Conservation (phyloP, 1,140 invertebrate genomes). For the Drosophila ambigua region DNA sequence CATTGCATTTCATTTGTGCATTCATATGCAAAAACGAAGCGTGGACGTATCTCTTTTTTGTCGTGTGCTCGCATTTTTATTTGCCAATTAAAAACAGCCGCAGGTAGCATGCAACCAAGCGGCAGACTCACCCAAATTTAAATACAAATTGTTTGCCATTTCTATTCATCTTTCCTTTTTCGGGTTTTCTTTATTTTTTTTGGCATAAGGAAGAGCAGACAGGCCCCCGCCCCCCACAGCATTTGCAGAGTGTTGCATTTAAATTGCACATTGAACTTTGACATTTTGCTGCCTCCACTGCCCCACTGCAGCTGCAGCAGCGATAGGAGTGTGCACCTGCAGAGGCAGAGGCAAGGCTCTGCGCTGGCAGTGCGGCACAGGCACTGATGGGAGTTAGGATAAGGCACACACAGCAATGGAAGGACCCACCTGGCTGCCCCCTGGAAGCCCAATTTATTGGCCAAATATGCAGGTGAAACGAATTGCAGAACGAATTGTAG, state of each 20-base stretch:
- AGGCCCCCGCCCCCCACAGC: not conserved
- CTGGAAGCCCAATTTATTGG: conserved; percentile 64
- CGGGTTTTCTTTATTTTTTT: too few relatives aligned
- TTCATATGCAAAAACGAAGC: conserved; percentile 56
- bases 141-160: conserved; percentile 77
- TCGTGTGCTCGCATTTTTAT: conserved; percentile 67
- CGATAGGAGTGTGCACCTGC: conserved; percentile 30
- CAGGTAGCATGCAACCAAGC: conserved; percentile 31
- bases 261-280: conserved; percentile 82
- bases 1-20: conserved; percentile 36
- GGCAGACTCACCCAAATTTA: conserved; percentile 65
- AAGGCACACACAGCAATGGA: conserved; percentile 26
- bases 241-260: conserved; percentile 74
- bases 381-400: conserved; percentile 56
- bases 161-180: conserved; percentile 34
- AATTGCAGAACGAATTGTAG: conserved; percentile 55
- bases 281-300: conserved; percentile 46
- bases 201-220: not conserved
- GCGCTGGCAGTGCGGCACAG: conserved; percentile 30
- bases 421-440: conserved; percentile 20
- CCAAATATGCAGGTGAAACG: conserved; percentile 72
- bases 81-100: conserved; percentile 78
- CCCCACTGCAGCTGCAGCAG: too few relatives aligned
- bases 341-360: not conserved
- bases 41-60: conserved; percentile 27